Evolutionary conservation across 1,140 invertebrate genomes (phyloP).

Genomic region (honey bee (Apis mellifera)): DNA sequence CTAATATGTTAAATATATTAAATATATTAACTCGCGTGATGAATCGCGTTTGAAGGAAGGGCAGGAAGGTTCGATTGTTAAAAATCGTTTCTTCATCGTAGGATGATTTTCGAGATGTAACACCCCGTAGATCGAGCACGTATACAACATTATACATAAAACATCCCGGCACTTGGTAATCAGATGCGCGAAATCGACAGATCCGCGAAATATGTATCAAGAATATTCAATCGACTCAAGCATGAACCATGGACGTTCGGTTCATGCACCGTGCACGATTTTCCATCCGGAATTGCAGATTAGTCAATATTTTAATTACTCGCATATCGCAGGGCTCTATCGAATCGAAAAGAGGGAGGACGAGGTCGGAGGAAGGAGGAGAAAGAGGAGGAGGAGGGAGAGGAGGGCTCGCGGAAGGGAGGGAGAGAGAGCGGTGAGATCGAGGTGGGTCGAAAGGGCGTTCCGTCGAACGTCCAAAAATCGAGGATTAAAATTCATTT

Average conservation of each 20-base stretch:
- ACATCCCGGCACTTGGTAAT: conserved; percentile 4
- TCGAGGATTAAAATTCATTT: conserved; percentile 51
- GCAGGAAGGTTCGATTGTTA: too few relatives aligned
- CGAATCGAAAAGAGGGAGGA: background rate
- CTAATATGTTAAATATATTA: too few relatives aligned
- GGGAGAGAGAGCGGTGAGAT: background rate
- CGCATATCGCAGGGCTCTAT: background rate
- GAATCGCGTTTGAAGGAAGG: too few relatives aligned
- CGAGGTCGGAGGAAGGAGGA: too few relatives aligned
- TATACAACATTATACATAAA: background rate
- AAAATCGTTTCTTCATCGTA: too few relatives aligned
- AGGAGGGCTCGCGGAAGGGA: background rate
- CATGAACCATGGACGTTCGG: background rate
- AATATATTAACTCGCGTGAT: too few relatives aligned
- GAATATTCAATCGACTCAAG: conserved; percentile 18
- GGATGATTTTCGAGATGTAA: background rate
- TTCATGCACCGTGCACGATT: background rate
- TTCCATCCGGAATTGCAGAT: conserved; percentile 20
- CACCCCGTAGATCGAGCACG: background rate
- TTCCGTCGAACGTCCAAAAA: conserved; percentile 37
- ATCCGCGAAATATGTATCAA: conserved; percentile 9
- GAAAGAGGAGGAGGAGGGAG: background rate
- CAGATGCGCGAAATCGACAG: conserved; percentile 2
- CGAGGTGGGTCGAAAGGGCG: conserved; percentile 33
- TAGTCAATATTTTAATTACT: conserved; percentile 47